Conservation (phyloP, 2,888 invertebrate genomes). For the Cantharis nigra region DNA sequence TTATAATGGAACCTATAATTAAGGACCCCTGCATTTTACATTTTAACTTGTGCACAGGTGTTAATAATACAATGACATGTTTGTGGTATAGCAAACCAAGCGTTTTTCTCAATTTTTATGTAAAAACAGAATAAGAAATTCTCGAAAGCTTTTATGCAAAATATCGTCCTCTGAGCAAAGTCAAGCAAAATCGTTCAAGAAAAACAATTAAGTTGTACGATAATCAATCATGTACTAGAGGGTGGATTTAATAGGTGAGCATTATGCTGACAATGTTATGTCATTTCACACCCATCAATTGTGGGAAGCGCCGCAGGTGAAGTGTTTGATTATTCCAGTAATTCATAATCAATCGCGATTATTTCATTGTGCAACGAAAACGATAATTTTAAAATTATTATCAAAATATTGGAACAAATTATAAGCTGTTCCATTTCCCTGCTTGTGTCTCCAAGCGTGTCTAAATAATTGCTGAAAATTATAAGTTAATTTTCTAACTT, state of each 20-base stretch:
- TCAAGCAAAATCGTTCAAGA: background rate
- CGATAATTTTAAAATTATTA: background rate
- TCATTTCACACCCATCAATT: constrained; percentile 28
- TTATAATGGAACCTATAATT: constrained; percentile 8
- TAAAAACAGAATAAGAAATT: background rate
- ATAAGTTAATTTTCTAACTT: constrained; percentile 29
- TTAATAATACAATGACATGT: background rate
- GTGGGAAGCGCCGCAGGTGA: constrained; percentile 24
- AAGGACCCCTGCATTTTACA: background rate
- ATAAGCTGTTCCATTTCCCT: background rate
- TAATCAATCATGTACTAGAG: constrained; percentile 29
- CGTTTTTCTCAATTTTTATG: background rate
- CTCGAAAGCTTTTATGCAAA: background rate
- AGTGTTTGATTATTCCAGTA: constrained; percentile 2
- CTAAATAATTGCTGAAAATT: constrained; percentile 27
- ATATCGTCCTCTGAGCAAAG: background rate
- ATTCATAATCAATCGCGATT: background rate
- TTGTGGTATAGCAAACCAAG: no score
- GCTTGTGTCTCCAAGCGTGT: constrained; percentile 1
- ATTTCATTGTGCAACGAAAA: background rate
- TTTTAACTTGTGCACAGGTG: constrained; percentile 1
- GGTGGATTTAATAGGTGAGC: constrained; percentile 26
- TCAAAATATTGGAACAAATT: background rate
- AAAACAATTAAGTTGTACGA: constrained; percentile 5
- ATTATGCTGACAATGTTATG: constrained; percentile 23